Evolutionary conservation across 2,797 vertebrate species (phyloP).

Genomic region (Sebastolobus altivelis): DNA sequence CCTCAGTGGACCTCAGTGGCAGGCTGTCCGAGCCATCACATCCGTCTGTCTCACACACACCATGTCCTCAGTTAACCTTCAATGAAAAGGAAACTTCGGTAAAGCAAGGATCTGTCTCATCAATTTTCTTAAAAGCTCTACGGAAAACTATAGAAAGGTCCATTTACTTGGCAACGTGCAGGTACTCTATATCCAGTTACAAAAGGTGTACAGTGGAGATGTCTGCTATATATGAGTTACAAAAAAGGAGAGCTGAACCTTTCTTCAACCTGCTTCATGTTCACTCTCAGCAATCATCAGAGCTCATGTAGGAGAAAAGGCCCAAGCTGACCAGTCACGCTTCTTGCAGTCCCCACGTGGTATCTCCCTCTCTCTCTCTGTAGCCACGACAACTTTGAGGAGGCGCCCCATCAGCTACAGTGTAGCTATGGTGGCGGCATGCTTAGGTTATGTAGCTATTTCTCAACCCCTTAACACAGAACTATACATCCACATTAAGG

Average conservation of each 20-base stretch:
- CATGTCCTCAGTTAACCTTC: conserved; percentile 62
- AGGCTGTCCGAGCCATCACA: conserved; percentile 27
- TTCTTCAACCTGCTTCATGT: background rate
- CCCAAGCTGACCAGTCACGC: background rate
- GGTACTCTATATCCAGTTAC: background rate
- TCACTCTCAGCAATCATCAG: background rate
- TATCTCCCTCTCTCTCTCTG: background rate
- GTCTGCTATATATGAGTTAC: background rate
- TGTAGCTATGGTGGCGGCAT: background rate
- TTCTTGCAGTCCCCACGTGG: background rate
- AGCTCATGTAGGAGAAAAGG: background rate
- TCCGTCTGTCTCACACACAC: conserved; percentile 25
- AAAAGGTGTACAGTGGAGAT: background rate
- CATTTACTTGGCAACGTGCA: background rate
- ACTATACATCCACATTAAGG: background rate
- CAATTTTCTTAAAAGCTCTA: background rate
- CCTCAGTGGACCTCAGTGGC: conserved; percentile 37
- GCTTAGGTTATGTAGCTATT: background rate
- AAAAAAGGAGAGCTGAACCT: background rate
- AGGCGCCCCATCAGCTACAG: background rate
- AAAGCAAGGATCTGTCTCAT: background rate
- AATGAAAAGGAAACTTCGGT: conserved; percentile 14
- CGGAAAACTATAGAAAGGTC: background rate
- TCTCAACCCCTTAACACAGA: background rate
- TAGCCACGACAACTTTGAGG: background rate